A percentile compares a stretch with the other conserved stretches of the same genome.
phyloP scores from a whole-genome alignment of 2,888 invertebrate genomes.

The Hedya salicella region DNA sequence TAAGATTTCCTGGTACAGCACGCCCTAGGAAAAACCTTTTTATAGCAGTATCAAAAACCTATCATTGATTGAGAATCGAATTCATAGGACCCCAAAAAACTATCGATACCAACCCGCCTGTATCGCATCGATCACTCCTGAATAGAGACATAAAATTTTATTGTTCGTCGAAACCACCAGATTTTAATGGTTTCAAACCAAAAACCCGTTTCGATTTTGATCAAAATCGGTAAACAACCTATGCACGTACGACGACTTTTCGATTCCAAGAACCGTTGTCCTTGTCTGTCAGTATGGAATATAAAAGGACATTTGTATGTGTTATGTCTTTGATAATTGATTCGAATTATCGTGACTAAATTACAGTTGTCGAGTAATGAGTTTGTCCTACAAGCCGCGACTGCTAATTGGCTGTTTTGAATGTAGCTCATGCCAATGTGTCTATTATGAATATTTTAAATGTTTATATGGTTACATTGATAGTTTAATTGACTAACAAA shows the following conservation, averaged over 20 bases:
- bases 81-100: conserved; percentile 23
- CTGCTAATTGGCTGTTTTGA: conserved; percentile 28
- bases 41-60: conserved; percentile 1
- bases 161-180: conserved; percentile 57
- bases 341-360: conserved; percentile 53
- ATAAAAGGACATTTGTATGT: conserved; percentile 51
- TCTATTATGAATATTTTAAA: conserved; percentile 24
- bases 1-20: too few relatives aligned
- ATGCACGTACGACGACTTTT: conserved; percentile 56
- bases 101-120: conserved; percentile 42
- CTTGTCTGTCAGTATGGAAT: conserved; percentile 51
- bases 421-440: conserved; percentile 8
- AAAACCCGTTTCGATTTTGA: conserved; percentile 58
- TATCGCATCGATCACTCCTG: conserved; percentile 58
- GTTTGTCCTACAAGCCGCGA: conserved; percentile 35
- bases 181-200: conserved; percentile 53
- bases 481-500: conserved; percentile 14
- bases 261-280: conserved; percentile 51
- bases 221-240: conserved; percentile 63
- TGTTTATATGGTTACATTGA: conserved; percentile 6
- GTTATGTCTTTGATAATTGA: conserved; percentile 54
- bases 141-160: conserved; percentile 71
- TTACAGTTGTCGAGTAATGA: conserved; percentile 47
- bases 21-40: too few relatives aligned
- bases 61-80: conserved; percentile 12